These are phyloP conservation scores for Apteryx owenii DNA, from an alignment of 2,113 vertebrate species.

Conservation along the genomic window DNA sequence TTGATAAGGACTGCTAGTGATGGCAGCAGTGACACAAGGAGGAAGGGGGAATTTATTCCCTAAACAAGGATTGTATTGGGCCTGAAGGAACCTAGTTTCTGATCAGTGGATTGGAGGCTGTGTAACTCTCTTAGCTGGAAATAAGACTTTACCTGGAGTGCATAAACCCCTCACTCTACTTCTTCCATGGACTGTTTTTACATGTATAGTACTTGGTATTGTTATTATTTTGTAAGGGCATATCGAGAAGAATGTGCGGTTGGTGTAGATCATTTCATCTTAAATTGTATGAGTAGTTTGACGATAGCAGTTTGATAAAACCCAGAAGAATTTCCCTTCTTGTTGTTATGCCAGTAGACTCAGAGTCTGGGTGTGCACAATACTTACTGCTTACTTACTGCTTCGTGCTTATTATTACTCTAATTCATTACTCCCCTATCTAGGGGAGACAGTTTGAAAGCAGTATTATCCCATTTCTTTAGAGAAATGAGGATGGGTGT, in stretches of 20 bases:
- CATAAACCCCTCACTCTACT: not conserved
- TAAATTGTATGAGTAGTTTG: not conserved
- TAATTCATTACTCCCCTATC: not conserved
- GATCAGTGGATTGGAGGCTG: not conserved
- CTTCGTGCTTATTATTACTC: not conserved
- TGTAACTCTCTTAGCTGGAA: not conserved
- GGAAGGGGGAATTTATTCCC: not conserved
- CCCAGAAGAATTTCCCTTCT: not conserved
- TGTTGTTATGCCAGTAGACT: not conserved
- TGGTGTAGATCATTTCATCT: not conserved
- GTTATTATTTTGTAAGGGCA: not conserved
- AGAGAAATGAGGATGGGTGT: not conserved
- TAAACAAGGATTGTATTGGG: not conserved
- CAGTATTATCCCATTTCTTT: not conserved
- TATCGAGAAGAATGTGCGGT: not conserved
- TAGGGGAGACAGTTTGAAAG: not conserved
- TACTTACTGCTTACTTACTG: not conserved
- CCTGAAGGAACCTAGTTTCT: not conserved
- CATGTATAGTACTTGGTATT: fast-evolving
- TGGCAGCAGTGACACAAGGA: not conserved
- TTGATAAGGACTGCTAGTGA: not conserved
- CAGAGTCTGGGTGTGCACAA: not conserved
- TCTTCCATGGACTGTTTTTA: not conserved
- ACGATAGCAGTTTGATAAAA: not conserved
- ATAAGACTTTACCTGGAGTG: not conserved